Conservation (phyloP, 2,888 invertebrate species). For the Amphipyra tragopoginis region DNA sequence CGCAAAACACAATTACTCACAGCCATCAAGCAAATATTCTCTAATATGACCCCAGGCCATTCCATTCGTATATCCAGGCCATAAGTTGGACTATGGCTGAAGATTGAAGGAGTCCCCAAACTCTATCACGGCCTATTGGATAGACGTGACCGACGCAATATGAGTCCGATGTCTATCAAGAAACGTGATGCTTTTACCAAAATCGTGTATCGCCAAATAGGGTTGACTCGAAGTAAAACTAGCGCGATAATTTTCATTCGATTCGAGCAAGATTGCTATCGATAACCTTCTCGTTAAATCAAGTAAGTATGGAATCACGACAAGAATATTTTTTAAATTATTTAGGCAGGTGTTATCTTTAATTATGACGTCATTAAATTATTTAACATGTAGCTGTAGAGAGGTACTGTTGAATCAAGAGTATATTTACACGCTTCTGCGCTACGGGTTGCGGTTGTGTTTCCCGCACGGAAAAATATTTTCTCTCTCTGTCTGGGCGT, state of each 20-base stretch:
- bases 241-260: neutral
- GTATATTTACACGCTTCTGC: no score
- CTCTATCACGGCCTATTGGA: constrained; percentile 53
- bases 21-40: neutral
- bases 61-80: constrained; percentile 27
- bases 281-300: no score
- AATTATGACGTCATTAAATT: no score
- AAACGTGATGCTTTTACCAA: constrained; percentile 58
- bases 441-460: no score
- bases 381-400: no score
- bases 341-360: no score
- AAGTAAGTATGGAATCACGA: no score
- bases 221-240: constrained; percentile 14
- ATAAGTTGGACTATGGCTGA: constrained; percentile 28
- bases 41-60: constrained; percentile 26
- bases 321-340: no score
- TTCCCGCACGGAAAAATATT: no score
- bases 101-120: constrained; percentile 52
- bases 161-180: constrained; percentile 48
- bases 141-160: constrained; percentile 48
- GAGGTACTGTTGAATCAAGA: no score
- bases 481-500: no score
- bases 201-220: constrained; percentile 4
- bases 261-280: neutral
- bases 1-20: no score